These are phyloP conservation scores for Synanceia verrucosa DNA, from an alignment of 2,797 vertebrate genomes.

Conservation along the genomic window DNA sequence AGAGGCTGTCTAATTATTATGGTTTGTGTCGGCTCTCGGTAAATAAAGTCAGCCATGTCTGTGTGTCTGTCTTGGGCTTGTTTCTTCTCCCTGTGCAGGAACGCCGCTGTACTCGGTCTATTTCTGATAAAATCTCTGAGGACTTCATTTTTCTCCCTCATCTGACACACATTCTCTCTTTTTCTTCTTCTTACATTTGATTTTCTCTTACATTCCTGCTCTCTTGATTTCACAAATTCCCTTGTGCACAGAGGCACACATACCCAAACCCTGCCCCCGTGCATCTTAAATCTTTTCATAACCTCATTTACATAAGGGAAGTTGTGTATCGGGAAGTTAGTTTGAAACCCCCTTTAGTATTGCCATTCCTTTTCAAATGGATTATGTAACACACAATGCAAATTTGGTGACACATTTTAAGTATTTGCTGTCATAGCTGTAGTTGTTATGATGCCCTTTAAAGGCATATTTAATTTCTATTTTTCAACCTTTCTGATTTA, in stretches of 20 bases:
- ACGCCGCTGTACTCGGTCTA: slow-evolving; percentile 47
- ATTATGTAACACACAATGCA: slow-evolving; percentile 61
- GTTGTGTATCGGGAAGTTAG: slow-evolving; percentile 64
- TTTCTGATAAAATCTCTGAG: slow-evolving; percentile 67
- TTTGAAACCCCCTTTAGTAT: slow-evolving; percentile 57
- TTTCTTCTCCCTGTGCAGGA: slow-evolving; percentile 55
- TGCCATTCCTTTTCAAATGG: slow-evolving; percentile 57
- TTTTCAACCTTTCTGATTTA: slow-evolving; percentile 5
- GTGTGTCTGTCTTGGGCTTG: slow-evolving; percentile 39
- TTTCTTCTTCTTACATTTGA: slow-evolving; percentile 54
- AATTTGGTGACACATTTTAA: slow-evolving; percentile 57
- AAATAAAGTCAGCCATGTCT: slow-evolving; percentile 65
- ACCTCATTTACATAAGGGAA: slow-evolving; percentile 64
- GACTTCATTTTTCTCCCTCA: slow-evolving; percentile 41
- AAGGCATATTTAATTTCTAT: slow-evolving; percentile 6
- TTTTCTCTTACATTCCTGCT: slow-evolving; percentile 50
- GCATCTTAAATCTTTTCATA: slow-evolving; percentile 63
- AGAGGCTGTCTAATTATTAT: slow-evolving; percentile 67
- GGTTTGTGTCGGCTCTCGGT: slow-evolving; percentile 60
- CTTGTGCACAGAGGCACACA: slow-evolving; percentile 53
- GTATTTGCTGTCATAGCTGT: slow-evolving; percentile 39
- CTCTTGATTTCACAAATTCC: slow-evolving; percentile 58
- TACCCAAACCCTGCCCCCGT: slow-evolving; percentile 47
- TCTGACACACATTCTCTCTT: slow-evolving; percentile 44
- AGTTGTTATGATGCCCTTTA: slow-evolving; percentile 13